phyloP scores from a whole-genome alignment of 2,888 invertebrate genomes.

The Hedya salicella region DNA sequence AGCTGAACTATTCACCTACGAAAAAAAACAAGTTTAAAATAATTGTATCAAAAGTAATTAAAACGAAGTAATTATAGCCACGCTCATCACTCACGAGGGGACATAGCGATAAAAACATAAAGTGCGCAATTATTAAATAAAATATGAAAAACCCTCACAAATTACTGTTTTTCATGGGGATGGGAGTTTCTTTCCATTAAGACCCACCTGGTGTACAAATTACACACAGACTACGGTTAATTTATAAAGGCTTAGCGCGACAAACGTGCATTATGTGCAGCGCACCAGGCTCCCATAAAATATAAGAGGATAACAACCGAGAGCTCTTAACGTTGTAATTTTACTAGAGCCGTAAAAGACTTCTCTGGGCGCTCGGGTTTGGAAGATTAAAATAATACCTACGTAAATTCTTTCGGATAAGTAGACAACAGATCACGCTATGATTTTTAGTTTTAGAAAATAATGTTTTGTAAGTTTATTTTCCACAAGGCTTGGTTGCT shows the following conservation, averaged over 20 bases:
- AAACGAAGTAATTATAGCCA: background rate
- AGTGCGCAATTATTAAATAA: slow-evolving; percentile 5
- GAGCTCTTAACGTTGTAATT: slow-evolving; percentile 34
- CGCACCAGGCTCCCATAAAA: slow-evolving; percentile 34
- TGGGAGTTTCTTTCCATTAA: slow-evolving; percentile 27
- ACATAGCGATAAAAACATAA: background rate
- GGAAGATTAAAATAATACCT: slow-evolving; percentile 24
- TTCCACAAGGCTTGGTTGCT: too few relatives aligned
- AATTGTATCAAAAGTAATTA: slow-evolving; percentile 3
- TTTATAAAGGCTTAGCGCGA: slow-evolving; percentile 40
- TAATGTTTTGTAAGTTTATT: too few relatives aligned
- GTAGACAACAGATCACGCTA: background rate
- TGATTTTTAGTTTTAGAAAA: too few relatives aligned
- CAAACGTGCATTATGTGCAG: slow-evolving; percentile 33
- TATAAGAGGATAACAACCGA: slow-evolving; percentile 35
- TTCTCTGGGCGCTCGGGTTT: slow-evolving; percentile 17
- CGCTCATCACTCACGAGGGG: background rate
- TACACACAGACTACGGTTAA: slow-evolving; percentile 22
- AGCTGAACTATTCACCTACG: slow-evolving; percentile 12
- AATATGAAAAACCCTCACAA: slow-evolving; percentile 19
- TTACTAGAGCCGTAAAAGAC: slow-evolving; percentile 30
- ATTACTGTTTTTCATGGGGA: slow-evolving; percentile 21
- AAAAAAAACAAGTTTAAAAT: slow-evolving; percentile 9
- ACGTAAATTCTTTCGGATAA: slow-evolving; percentile 18
- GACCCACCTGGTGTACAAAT: slow-evolving; percentile 37